Evolutionary conservation across 2,888 invertebrate genomes (phyloP), one percentile per base, ranked within the genome.

Genomic region (Aproaerema taeniolella): DNA sequence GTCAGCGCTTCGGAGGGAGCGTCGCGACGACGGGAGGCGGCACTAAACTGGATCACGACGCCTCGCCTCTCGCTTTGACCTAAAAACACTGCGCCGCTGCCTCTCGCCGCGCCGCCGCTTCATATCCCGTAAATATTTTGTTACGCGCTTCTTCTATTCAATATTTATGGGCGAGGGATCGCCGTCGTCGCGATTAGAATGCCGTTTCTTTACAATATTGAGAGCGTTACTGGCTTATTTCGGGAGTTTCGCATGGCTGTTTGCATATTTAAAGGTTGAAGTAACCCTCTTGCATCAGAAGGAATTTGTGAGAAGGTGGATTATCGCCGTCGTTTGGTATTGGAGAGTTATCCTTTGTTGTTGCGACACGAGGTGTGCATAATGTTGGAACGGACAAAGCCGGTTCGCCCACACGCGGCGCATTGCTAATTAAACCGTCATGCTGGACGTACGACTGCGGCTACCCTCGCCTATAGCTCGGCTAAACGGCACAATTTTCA

Each of bases 161-260:
- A 82, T 81, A 85, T 85, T 85, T 78, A 85, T 77, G 63, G 59
- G 58, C 51, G 49, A 63, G 66, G 67, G 69, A 64, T 64, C 61
- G 61, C 65, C 61, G 61, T 57, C 55, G 54, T 57, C 55, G 61
- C 77, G 78, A 81, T 81, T 77, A 80, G 74, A 75, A 77, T 69
- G 70, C 67, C 70, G 67, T 82, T 76, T 73, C 70, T 72, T 68
- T 63, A 64, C 67, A 67, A 67, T 66, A 68, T 70, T 63, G 67
- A 64, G 65, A 61, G 61, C 53, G 61, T 63, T 60, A 61, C 59
- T 50, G 53, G 67, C 66, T 75, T 69, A 72, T 65, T 68, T 63
- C 64, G 65, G 65, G 55, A 58, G 52, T 53, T 62, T 58, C 67
- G 61, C 74, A 72, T 67, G 64, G 61, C 60, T 58, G 49, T 65